Base-by-base conservation (phyloP, 2,888 invertebrate genomes). In the Diarsia dahlii region DNA sequence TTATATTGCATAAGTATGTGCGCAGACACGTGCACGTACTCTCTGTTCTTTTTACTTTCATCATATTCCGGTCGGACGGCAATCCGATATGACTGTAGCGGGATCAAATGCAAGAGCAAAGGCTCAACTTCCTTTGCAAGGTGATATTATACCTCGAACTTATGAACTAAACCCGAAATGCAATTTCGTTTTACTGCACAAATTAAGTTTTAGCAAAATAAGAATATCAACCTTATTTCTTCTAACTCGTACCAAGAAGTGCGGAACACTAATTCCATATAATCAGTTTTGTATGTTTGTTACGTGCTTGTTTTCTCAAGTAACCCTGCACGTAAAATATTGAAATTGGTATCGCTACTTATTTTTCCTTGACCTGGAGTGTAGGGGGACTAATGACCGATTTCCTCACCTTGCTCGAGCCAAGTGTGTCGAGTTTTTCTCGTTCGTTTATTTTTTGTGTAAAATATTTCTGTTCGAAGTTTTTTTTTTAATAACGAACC, bases 261-360 rank as follows among this genome's bases (percentile, higher is more conserved):
- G 58, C 20, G 20, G 23, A 52, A 74, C 34, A 54, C 28, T 78
- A 66, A 75, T 66, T 66, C 60, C 39, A 13, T 63, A n/a, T 3
- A 81, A 63, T 67, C 18, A 34, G 56, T 74, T 81, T 23, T 2
- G 48, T 82, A 23, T 67, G 13, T 63, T 56, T 50, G 48, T 76
- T 34, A 63, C 82, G 82, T 67, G 76, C 23, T 66, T 76, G 66
- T 74, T 74, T 77, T 66, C 54, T 70, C 20, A 65, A 66, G 15
- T 45, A 34, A 15, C 67, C 52, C 5, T 20, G 78, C 79, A 80
- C 71, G 71, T 80, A 71, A 71, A 71, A 78, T 67, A 78, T 78
- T 80, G 58, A 68, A 83, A 71, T 67, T 54, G 46, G 34, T 67
- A 60, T 67, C 34, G 60, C 15, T 67, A 8, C 5, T 48, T 67